Base-by-base conservation (phyloP, 2,797 vertebrate species). In the Botia kubotai region DNA sequence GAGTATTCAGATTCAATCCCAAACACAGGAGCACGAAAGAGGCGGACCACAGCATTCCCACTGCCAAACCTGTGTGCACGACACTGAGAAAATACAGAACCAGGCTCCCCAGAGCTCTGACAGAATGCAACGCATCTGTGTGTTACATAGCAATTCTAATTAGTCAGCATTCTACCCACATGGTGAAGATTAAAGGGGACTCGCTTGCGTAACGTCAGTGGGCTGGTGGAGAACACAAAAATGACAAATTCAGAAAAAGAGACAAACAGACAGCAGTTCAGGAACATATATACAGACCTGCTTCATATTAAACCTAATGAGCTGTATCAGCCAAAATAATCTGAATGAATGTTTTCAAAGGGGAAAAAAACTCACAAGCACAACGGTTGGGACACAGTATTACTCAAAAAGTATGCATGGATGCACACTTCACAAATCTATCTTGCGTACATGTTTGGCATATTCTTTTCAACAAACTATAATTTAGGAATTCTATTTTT, bases 11-110 rank as follows among this genome's bases (percentile, higher is more conserved):
- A 67, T 58, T 62, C 33, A 69, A 53, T 33, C 70, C n/a, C 58
- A 81, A 73, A 77, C 79, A 29, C 52, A 72, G 19, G 53, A 81
- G 63, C 26, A 62, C 26, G 63, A 72, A 60, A 23, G 57, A 23
- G 65, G 48, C 26, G 29, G 74, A 70, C 63, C 53, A 33, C 21
- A 50, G 16, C 12, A 0, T 19, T 71, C 14, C 70, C 65, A 63
- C 23, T 29, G 48, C 60, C 69, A 70, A 36, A 43, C 68, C 50
- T 52, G 50, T 29, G 53, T 39, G 33, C 5, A 53, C 50, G 29
- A 53, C 46, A 16, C 23, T 48, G 39, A 4, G 16, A 26, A 23
- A 50, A 39, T 33, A 72, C 55, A 19, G 19, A 26, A 55, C 16
- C 16, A 13, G 48, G 46, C 21, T 26, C 52, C 33, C 36, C 55